Conservation (phyloP, 2,113 vertebrate species). For the Machaerirhynchus nigripectus region DNA sequence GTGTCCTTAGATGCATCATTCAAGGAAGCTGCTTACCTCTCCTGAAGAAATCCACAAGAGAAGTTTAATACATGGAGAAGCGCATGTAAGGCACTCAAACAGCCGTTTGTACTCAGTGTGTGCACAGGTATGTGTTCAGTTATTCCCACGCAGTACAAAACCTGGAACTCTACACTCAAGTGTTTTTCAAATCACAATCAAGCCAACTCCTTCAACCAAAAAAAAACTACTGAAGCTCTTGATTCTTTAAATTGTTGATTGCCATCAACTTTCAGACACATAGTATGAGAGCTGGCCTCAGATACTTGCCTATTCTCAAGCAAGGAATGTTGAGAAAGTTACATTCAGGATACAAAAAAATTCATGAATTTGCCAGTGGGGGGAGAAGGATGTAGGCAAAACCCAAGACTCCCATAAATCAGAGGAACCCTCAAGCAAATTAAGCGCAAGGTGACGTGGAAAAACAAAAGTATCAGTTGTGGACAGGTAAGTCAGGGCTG, state of each 20-base stretch:
- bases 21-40: background rate
- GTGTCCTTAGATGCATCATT: background rate
- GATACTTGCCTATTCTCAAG: background rate
- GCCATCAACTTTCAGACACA: background rate
- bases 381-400: background rate
- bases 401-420: background rate
- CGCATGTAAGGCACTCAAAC: background rate
- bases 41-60: background rate
- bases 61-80: background rate
- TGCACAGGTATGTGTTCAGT: background rate
- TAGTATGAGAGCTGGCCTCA: background rate
- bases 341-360: background rate
- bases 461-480: background rate
- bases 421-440: background rate
- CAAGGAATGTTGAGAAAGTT: background rate
- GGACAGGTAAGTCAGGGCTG: background rate
- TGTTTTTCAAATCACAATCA: background rate
- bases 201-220: background rate
- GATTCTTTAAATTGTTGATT: background rate
- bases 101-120: background rate
- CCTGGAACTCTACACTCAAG: background rate
- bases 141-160: background rate
- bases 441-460: background rate
- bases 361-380: fast-evolving
- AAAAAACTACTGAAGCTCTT: background rate